phyloP scores from a whole-genome alignment of 2,113 vertebrate genomes.

The Conger conger region DNA sequence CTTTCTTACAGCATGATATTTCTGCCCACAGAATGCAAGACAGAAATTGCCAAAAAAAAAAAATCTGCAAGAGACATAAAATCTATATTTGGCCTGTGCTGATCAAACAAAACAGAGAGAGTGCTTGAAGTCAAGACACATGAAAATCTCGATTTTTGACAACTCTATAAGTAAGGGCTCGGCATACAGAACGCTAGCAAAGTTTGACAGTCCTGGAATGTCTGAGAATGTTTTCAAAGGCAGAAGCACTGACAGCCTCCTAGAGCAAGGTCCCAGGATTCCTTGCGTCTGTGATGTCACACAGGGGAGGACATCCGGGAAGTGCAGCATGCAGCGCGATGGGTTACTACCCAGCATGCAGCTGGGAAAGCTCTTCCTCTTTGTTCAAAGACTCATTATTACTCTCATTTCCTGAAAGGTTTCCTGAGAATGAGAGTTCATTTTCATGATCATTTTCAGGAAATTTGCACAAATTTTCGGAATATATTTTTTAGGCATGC shows the following conservation, averaged over 20 bases:
- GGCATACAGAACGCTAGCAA: neutral
- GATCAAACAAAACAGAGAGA: neutral
- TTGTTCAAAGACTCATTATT: neutral
- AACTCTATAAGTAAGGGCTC: neutral
- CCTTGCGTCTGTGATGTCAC: neutral
- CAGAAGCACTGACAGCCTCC: neutral
- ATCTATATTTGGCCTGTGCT: neutral
- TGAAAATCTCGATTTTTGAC: neutral
- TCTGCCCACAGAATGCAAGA: neutral
- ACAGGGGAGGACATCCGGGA: neutral
- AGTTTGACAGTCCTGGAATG: neutral
- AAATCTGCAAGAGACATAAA: slow-evolving; percentile 2
- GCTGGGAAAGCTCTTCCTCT: neutral
- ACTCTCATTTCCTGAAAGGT: too few species aligned
- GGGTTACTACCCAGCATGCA: neutral
- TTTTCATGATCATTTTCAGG: neutral
- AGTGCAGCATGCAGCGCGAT: neutral
- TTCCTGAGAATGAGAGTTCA: too few species aligned
- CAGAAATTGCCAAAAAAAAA: neutral
- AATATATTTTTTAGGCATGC: neutral
- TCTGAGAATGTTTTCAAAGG: neutral
- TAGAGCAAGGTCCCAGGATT: neutral
- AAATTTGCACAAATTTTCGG: neutral
- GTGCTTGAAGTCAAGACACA: neutral
- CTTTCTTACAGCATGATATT: neutral